phyloP scores from a whole-genome alignment of 2,888 invertebrate species.

The Dromius quadrimaculatus region DNA sequence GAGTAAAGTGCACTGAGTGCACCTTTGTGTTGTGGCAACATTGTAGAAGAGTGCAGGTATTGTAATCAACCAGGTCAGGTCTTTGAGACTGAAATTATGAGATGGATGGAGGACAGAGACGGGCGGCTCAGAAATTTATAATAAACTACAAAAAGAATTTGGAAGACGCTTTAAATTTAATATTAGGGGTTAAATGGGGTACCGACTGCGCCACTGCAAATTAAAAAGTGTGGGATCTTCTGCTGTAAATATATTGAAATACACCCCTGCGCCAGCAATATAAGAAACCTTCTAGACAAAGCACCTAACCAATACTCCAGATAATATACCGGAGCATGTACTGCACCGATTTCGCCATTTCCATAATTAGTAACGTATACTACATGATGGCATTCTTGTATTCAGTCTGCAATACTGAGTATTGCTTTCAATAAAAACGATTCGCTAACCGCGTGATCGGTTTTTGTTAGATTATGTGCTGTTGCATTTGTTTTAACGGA shows the following conservation, averaged over 20 bases:
- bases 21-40: slow-evolving; percentile 1
- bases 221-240: too few species aligned
- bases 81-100: background rate
- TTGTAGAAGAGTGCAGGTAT: background rate
- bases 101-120: background rate
- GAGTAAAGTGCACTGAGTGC: slow-evolving; percentile 5
- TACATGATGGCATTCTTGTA: slow-evolving; percentile 33
- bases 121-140: background rate
- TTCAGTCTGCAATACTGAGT: too few species aligned
- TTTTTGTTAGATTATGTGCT: slow-evolving; percentile 18
- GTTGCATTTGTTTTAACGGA: slow-evolving; percentile 11
- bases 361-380: slow-evolving; percentile 27
- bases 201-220: background rate
- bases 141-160: too few species aligned
- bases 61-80: slow-evolving; percentile 7
- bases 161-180: too few species aligned
- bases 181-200: too few species aligned
- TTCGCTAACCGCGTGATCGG: slow-evolving; percentile 16
- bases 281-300: background rate
- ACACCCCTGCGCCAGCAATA: background rate
- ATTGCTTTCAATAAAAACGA: slow-evolving; percentile 36
- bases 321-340: slow-evolving; percentile 10
- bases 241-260: too few species aligned
- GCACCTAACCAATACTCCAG: slow-evolving; percentile 8
- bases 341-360: slow-evolving; percentile 19